phyloP scores from a whole-genome alignment of 2,797 vertebrate genomes.

The Enoplosus armatus region DNA sequence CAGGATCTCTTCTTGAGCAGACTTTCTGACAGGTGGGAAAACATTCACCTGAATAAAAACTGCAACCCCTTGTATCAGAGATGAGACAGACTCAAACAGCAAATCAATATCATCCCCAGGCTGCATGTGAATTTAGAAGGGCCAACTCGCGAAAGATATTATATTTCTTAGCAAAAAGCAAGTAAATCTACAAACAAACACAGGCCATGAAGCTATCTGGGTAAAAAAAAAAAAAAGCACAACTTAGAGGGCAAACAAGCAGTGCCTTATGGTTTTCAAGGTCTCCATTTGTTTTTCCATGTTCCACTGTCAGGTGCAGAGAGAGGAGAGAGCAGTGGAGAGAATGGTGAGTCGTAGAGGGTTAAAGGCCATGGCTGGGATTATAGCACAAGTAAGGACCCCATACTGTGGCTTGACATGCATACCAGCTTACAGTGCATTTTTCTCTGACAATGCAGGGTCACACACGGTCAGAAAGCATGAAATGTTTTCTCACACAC shows the following conservation, averaged over 20 bases:
- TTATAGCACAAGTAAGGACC: conserved; percentile 84
- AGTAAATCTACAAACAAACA: conserved; percentile 66
- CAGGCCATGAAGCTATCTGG: conserved; percentile 31
- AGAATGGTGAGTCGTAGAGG: conserved; percentile 72
- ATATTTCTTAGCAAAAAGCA: conserved; percentile 60
- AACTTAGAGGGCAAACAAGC: conserved; percentile 83
- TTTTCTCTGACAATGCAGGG: conserved; percentile 84
- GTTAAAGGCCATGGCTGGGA: conserved; percentile 85
- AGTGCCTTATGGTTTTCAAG: conserved; percentile 85
- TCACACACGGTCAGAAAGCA: conserved; percentile 79
- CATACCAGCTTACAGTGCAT: conserved; percentile 84
- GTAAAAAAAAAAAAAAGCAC: conserved; percentile 38
- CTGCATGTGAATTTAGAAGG: conserved; percentile 72
- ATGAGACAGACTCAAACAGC: conserved; percentile 78
- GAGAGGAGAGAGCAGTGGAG: conserved; percentile 65
- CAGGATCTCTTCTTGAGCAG: conserved; percentile 56
- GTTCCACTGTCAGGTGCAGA: conserved; percentile 79
- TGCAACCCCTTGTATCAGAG: conserved; percentile 67
- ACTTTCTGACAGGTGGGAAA: conserved; percentile 80
- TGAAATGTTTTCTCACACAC: conserved; percentile 79
- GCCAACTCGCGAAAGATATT: conserved; percentile 58
- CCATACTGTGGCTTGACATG: conserved; percentile 83
- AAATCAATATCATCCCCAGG: conserved; percentile 82
- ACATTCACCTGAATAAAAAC: conserved; percentile 73
- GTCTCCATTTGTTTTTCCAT: conserved; percentile 86